A percentile compares a stretch with the other conserved stretches of the same genome.
Evolutionary conservation across 2,888 invertebrate species (phyloP).

Genomic region (Argyresthia albistria): DNA sequence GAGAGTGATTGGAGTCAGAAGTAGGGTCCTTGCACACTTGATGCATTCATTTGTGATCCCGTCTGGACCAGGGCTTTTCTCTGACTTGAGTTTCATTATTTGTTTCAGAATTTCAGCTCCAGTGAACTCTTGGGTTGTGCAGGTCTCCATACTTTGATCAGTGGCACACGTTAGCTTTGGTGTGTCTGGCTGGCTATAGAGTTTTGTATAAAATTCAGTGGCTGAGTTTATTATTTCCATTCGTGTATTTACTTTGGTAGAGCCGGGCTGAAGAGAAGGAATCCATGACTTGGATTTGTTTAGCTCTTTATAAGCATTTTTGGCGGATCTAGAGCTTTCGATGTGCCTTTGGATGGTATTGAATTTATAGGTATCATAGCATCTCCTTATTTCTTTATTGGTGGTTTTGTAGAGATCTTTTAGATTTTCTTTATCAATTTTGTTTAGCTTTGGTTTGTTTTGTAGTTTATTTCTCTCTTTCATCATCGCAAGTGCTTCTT

Average conservation of each 20-base stretch:
- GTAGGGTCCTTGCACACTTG: not conserved
- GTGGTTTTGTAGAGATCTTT: conserved; percentile 7
- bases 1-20: not conserved
- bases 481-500: conserved; percentile 5
- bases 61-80: conserved; percentile 3
- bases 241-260: conserved; percentile 7
- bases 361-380: conserved; percentile 8
- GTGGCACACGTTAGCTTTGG: not conserved
- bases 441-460: conserved; percentile 6
- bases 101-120: not conserved
- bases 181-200: conserved; percentile 4
- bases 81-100: conserved; percentile 2
- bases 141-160: not conserved
- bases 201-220: conserved; percentile 8
- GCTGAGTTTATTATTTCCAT: conserved; percentile 7
- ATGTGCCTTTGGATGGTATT: conserved; percentile 9
- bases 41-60: not conserved
- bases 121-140: not conserved
- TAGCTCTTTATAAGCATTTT: conserved; percentile 10
- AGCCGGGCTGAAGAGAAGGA: not conserved
- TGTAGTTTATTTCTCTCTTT: conserved; percentile 7
- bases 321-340: conserved; percentile 6
- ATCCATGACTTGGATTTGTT: conserved; percentile 10
- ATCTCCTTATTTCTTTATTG: conserved; percentile 5
- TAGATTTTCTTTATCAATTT: conserved; percentile 7